Base-by-base conservation (phyloP, 92 coral and sea anemone genomes). In the Bergia sp. region DNA sequence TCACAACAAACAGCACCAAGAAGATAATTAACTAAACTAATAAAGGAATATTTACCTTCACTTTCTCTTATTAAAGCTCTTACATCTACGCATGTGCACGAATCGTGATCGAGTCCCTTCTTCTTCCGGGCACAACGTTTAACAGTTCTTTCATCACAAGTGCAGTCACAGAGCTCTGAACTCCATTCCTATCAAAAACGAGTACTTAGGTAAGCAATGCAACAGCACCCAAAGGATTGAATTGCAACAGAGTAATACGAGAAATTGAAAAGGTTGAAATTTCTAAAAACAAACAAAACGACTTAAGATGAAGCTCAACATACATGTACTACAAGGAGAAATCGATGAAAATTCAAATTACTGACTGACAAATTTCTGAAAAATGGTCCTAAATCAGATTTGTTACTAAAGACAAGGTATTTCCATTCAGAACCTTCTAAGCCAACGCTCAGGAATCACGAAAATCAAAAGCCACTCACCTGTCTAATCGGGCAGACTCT, bases 51-150 rank as follows among this genome's bases (percentile, higher is more conserved):
- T 40, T 64, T 64, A 81, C 86, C 86, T 40, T 81, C 86, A n/a
- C 20, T 1, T 1, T 55, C 66, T 37, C 91, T 72, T 61, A 38
- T 61, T 23, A 89, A 79, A 37, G 93, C 93, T 72, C 82, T 61
- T 20, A 85, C 91, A 47, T 90, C 92, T 1, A 92, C 95, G 76
- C 96, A 94, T 66, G 74, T 49, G 73, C 96, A 94, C 42, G 72
- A 90, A 16, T 89, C 47, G 58, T 79, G 78, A 57, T 92, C 92
- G 69, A 94, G 85, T 8, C 73, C 90, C 89, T 90, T 91, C 11
- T 86, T 64, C 72, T 88, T 90, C 71, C 94, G 89, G 23, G 85
- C 90, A 38, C 96, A 94, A 86, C 92, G 87, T 8, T 84, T 94
- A 21, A 91, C 76, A 58, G 90, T 77, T 82, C 91, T 43, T 5